phyloP scores from a whole-genome alignment of 2,113 vertebrate genomes.

The Perognathus longimembris region DNA sequence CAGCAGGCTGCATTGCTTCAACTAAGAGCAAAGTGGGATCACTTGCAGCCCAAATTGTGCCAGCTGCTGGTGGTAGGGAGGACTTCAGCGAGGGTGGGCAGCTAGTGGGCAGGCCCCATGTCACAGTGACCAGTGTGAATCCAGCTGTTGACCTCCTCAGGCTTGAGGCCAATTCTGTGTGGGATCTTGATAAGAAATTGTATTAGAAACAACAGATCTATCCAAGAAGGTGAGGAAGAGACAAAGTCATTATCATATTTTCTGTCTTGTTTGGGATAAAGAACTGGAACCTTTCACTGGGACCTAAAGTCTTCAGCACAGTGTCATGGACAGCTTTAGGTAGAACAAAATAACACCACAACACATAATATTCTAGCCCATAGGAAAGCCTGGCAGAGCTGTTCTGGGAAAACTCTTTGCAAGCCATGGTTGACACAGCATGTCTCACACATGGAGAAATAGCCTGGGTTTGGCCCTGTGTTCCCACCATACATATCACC shows the following conservation, averaged over 20 bases:
- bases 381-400: not conserved
- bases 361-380: not conserved
- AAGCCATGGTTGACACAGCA: not conserved
- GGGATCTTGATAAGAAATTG: not conserved
- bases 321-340: not conserved
- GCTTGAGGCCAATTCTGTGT: not conserved
- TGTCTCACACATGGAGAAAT: not conserved
- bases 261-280: not conserved
- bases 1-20: slow-evolving; percentile 23
- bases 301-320: not conserved
- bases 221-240: not conserved
- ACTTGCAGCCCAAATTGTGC: slow-evolving; percentile 36
- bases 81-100: not conserved
- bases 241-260: not conserved
- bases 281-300: not conserved
- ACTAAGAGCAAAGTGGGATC: slow-evolving; percentile 46
- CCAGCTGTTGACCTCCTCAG: not conserved
- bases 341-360: not conserved
- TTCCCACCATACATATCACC: not conserved
- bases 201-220: not conserved
- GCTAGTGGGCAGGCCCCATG: not conserved
- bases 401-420: not conserved
- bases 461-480: not conserved
- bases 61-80: not conserved
- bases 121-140: not conserved